Conservation (phyloP, 2,888 invertebrate species). For the Leptopterna dolabrata region DNA sequence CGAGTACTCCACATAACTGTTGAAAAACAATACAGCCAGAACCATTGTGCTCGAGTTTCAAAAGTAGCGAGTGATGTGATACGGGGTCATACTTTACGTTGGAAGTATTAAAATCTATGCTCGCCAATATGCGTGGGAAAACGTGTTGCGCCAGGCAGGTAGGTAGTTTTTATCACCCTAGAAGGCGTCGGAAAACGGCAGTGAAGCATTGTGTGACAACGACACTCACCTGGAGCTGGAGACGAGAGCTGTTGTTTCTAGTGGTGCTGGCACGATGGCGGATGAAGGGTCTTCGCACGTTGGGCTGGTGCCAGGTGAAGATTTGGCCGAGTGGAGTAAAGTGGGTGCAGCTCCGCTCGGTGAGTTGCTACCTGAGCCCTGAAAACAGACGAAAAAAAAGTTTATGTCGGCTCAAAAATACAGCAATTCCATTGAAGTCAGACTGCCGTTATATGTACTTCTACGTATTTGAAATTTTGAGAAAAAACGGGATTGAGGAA, state of each 20-base stretch:
- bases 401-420: background rate
- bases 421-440: background rate
- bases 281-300: constrained; percentile 56
- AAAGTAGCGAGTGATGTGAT: too few relatives aligned
- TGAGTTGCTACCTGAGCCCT: constrained; percentile 60
- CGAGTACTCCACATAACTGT: too few relatives aligned
- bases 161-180: background rate
- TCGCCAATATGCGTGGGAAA: too few relatives aligned
- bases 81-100: too few relatives aligned
- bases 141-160: background rate
- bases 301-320: constrained; percentile 59
- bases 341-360: constrained; percentile 52
- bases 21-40: too few relatives aligned
- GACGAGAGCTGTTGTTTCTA: constrained; percentile 51
- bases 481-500: too few relatives aligned
- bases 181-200: background rate
- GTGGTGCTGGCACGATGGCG: constrained; percentile 35
- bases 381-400: background rate
- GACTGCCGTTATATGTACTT: too few relatives aligned
- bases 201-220: constrained; percentile 20
- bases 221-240: constrained; percentile 40
- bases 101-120: too few relatives aligned
- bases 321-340: constrained; percentile 57
- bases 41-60: too few relatives aligned
- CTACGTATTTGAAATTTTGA: too few relatives aligned